Percentiles rank a stretch among this genome's conserved stretches.
Conservation (phyloP, 2,888 invertebrate species). For the Drepana falcataria region DNA sequence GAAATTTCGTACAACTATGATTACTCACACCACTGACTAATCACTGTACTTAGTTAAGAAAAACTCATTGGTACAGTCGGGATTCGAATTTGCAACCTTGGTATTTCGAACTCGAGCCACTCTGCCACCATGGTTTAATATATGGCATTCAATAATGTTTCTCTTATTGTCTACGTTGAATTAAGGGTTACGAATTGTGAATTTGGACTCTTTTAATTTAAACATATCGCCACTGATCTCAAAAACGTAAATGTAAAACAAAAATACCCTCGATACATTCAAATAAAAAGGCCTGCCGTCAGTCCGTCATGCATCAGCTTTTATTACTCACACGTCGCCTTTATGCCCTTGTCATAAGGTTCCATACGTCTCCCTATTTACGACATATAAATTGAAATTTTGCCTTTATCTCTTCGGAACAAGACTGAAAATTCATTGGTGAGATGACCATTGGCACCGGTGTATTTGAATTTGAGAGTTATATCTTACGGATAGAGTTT, state of each 20-base stretch:
- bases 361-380: conserved; percentile 15
- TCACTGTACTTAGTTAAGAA: no score
- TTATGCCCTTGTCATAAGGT: conserved; percentile 28
- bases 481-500: background rate
- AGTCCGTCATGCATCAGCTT: conserved; percentile 12
- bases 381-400: conserved; percentile 20
- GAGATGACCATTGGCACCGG: background rate
- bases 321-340: conserved; percentile 31
- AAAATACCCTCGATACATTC: conserved; percentile 2
- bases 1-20: no score
- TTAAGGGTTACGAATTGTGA: no score
- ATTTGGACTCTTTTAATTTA: no score
- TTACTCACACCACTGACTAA: no score
- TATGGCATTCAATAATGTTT: no score
- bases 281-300: background rate
- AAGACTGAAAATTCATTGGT: conserved; percentile 25
- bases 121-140: no score
- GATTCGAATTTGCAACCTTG: no score
- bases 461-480: background rate
- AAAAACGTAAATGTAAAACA: conserved; percentile 1
- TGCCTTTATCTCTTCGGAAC: conserved; percentile 22
- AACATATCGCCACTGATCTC: no score
- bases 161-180: no score
- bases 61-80: no score
- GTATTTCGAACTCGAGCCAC: no score